Conservation (phyloP, 2,888 invertebrate species). For the Germaria angustata region DNA sequence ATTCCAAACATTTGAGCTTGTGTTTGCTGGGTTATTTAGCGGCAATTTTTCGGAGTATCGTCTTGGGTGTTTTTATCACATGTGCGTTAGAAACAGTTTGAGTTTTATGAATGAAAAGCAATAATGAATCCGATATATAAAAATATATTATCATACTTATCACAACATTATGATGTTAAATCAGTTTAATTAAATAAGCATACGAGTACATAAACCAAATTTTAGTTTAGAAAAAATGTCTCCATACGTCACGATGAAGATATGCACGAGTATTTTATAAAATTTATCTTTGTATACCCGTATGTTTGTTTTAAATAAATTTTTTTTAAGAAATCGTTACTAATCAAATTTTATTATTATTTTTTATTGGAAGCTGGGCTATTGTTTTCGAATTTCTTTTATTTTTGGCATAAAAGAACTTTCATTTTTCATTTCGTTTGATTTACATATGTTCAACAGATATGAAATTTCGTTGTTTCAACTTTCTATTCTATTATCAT, state of each 20-base stretch:
- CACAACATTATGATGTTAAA: neutral
- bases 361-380: conserved; percentile 10
- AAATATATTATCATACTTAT: no score
- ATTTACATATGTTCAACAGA: conserved; percentile 26
- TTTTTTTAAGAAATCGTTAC: no score
- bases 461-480: conserved; percentile 48
- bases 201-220: neutral
- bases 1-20: no score
- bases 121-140: no score
- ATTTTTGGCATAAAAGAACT: conserved; percentile 52
- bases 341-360: no score
- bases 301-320: no score
- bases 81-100: neutral
- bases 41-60: no score
- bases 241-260: neutral
- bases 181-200: neutral
- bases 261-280: neutral
- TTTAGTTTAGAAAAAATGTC: neutral
- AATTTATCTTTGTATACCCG: no score
- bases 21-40: no score
- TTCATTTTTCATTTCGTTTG: conserved; percentile 36
- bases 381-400: conserved; percentile 25
- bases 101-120: neutral
- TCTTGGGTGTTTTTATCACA: no score
- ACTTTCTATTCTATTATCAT: conserved; percentile 50